phyloP scores from a whole-genome alignment of 2,113 vertebrate genomes.

The Rhineura floridana region DNA sequence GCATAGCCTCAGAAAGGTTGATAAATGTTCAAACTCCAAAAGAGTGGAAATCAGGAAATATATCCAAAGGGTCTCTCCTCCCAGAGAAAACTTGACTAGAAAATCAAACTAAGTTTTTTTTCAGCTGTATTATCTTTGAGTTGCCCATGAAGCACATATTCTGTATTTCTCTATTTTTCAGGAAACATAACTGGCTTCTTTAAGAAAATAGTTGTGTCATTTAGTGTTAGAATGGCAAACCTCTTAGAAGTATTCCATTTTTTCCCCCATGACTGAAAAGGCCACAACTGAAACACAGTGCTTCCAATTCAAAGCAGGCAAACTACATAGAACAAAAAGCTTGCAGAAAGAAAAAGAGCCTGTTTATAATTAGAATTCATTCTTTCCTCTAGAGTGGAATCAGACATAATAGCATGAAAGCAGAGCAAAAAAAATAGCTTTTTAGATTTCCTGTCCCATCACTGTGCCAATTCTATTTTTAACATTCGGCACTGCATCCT shows the following conservation, averaged over 20 bases:
- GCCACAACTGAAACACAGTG: slow-evolving; percentile 5
- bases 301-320: slow-evolving; percentile 50
- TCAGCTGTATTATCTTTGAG: fast-evolving
- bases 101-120: neutral
- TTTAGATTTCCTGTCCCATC: slow-evolving; percentile 61
- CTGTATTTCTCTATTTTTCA: neutral
- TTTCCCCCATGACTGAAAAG: neutral
- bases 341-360: slow-evolving; percentile 40
- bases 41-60: neutral
- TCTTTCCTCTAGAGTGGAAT: slow-evolving; percentile 66
- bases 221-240: neutral
- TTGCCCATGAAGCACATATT: slow-evolving; percentile 24
- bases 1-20: neutral
- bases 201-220: neutral
- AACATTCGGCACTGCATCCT: slow-evolving; percentile 43
- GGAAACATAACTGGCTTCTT: neutral
- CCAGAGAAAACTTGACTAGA: too few species aligned
- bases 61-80: neutral
- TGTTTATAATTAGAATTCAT: slow-evolving; percentile 70
- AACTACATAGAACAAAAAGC: slow-evolving; percentile 57
- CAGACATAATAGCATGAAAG: slow-evolving; percentile 68
- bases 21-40: neutral
- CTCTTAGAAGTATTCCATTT: neutral
- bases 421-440: slow-evolving; percentile 63
- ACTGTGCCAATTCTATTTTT: slow-evolving; percentile 65